Evolutionary conservation across 2,113 vertebrate species (phyloP), one percentile per base, ranked within the genome.

Genomic region (Raphicerus campestris): DNA sequence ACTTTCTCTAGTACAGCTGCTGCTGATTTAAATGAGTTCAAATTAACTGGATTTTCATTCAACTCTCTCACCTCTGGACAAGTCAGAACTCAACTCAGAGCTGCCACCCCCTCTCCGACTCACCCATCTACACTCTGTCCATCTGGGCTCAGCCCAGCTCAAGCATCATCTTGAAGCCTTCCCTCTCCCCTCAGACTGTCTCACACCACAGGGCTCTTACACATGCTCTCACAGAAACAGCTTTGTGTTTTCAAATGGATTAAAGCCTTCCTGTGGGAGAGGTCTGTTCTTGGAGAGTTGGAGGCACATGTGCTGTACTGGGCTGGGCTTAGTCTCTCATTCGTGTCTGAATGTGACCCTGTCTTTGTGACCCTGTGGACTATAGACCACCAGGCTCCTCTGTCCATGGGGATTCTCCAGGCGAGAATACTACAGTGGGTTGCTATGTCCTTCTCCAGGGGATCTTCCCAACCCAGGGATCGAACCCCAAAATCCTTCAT

Each of bases 11-110:
- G 7, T 16, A 53, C 0, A 63, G 58, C 6, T 83, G 35, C 26
- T 13, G 4, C 26, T 20, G 56, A 60, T 78, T 66, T 89, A 35
- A 84, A 66, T 45, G n/a, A 26, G n/a, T 30, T 89, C 49, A 63
- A 61, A 51, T 73, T 73, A 81, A 53, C 19, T 77, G 30, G 35
- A 42, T 85, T 94, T 94, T 63, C 77, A 60, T 26, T 61, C 17
- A 42, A 28, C 22, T 77, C 47, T 53, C 70, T 91, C 56, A 35
- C n/a, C 55, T 87, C 49, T 85, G 20, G n/a, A 80, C n/a, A 75
- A 84, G 16, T 32, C 66, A 91, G 47, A 89, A 73, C 30, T 73
- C 10, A 49, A 60, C 86, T 63, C 8, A 85, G 26, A 92, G 60
- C 63, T 30, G 30, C 28, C 11, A 22, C 60, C 16, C 20, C 16